phyloP scores from a whole-genome alignment of 2,888 invertebrate genomes.

The Gortyna flavago region DNA sequence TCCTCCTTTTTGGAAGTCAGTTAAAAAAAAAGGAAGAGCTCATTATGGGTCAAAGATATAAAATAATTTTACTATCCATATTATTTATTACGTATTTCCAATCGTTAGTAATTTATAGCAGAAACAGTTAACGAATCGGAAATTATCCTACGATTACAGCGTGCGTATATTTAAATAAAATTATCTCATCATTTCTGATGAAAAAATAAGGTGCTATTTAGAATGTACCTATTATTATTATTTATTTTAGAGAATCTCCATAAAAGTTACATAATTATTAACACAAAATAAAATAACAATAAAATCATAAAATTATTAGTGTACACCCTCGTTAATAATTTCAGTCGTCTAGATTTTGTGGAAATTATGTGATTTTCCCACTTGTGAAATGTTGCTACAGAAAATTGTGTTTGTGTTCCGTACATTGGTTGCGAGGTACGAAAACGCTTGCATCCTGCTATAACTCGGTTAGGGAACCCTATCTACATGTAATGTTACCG shows the following conservation, averaged over 20 bases:
- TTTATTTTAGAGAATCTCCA: too few species aligned
- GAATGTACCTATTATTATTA: too few species aligned
- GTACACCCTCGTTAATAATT: not conserved
- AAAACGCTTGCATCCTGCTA: not conserved
- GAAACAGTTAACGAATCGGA: not conserved
- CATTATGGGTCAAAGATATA: not conserved
- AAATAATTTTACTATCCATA: not conserved
- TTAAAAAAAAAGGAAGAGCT: not conserved
- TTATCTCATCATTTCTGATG: not conserved
- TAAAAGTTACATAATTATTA: too few species aligned
- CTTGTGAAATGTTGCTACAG: not conserved
- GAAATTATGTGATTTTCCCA: not conserved
- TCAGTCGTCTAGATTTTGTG: not conserved
- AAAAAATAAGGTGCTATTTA: not conserved
- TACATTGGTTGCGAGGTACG: not conserved
- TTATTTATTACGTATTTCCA: too few species aligned
- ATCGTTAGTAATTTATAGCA: not conserved
- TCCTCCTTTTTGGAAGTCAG: too few species aligned
- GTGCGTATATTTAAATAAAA: not conserved
- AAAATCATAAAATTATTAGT: too few species aligned
- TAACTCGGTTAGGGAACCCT: slow-evolving; percentile 12
- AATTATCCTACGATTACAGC: not conserved
- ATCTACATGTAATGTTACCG: slow-evolving; percentile 20
- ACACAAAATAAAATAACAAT: too few species aligned
- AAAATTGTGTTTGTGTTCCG: not conserved